A percentile compares a stretch with the other conserved stretches of the same genome.
These are phyloP conservation scores for Deilephila porcellus DNA, from an alignment of 2,888 invertebrate genomes.

Conservation along the genomic window DNA sequence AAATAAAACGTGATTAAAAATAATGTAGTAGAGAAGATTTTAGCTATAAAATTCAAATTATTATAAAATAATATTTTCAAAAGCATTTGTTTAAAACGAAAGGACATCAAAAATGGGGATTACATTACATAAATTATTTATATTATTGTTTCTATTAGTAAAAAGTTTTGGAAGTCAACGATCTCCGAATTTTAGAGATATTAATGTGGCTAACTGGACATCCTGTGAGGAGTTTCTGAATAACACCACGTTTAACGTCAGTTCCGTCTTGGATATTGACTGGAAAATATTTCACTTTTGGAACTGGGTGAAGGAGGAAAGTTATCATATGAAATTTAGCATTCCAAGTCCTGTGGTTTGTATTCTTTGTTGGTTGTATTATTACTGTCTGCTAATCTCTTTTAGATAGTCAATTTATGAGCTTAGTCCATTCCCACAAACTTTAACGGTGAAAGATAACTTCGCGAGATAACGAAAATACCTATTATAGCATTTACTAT, in stretches of 20 bases:
- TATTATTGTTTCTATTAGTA: neutral
- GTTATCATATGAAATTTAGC: conserved; percentile 58
- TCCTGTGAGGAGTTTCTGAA: conserved; percentile 62
- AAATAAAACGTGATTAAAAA: too few relatives aligned
- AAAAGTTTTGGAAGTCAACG: neutral
- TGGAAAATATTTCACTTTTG: conserved; percentile 72
- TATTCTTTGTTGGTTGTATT: conserved; percentile 19
- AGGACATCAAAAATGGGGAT: neutral
- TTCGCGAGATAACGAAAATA: too few relatives aligned
- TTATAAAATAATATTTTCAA: neutral
- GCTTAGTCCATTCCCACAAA: too few relatives aligned
- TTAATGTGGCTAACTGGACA: conserved; percentile 53
- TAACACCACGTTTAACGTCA: conserved; percentile 51
- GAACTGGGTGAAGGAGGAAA: conserved; percentile 51
- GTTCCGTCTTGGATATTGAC: conserved; percentile 55
- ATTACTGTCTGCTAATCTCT: neutral
- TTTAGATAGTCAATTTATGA: too few relatives aligned
- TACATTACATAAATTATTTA: neutral
- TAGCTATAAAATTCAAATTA: neutral
- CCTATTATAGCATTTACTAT: too few relatives aligned
- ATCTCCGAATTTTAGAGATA: neutral
- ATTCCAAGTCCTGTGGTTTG: conserved; percentile 54
- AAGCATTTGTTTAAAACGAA: neutral
- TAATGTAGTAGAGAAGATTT: too few relatives aligned
- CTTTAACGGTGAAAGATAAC: too few relatives aligned